Evolutionary conservation across 2,888 invertebrate genomes (phyloP), one percentile per base, ranked within the genome.

Genomic region (Diabrotica balteata): DNA sequence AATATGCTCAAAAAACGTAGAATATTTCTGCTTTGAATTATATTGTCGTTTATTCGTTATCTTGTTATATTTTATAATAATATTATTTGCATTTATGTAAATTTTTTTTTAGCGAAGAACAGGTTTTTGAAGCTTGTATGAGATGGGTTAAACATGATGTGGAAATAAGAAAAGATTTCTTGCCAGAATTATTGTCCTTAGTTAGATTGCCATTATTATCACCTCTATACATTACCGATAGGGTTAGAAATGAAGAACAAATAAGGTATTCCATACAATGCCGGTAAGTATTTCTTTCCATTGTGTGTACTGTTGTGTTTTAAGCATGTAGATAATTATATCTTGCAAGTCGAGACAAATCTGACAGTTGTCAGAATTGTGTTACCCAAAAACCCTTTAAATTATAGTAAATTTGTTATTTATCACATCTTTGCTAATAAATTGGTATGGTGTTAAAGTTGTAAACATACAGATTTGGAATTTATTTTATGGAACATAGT

Each of bases 81-180:
- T 32, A 32, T 32, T 32, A 32, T 32, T 32, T 32, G 5, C 32
- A 5, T 32, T 32, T 32, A 4, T 51, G 46, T 54, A 51, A 53
- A n/a, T 53, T 42, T 46, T 66, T 66, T 77, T 76, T 64, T 66
- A 87, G 86, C 62, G 95, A 95, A 80, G 93, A 94, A 80, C 89
- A 91, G 84, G 93, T 95, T 46, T 95, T 94, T 85, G 93, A 94
- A 81, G 93, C 94, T 2, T 91, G 92, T 51, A 89, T 95, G 87
- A 84, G 89, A 55, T 96, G 95, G 96, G 87, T 89, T 7, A 92
- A 92, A 79, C 88, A 88, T 73, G 89, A 90, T 53, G 68, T 76
- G 51, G 87, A 88, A 4, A 82, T 83, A 17, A 85, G 94, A 60
- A 85, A 87, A 46, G 82, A 85, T 7, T 81, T 87, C 75, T 84